phyloP scores from a whole-genome alignment of 2,797 vertebrate species.

The Rhinogobio ventralis region DNA sequence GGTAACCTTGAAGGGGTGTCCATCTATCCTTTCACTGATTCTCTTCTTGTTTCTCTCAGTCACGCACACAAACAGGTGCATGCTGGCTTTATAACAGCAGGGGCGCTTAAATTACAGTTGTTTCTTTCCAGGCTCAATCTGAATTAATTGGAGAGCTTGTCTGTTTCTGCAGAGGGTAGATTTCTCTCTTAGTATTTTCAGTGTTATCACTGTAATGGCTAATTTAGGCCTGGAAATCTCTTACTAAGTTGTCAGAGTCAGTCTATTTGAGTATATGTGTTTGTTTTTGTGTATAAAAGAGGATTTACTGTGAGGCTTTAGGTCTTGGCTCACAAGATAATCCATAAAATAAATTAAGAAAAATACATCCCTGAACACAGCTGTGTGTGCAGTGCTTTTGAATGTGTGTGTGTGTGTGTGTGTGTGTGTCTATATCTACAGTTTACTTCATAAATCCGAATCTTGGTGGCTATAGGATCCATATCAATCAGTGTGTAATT shows the following conservation, averaged over 20 bases:
- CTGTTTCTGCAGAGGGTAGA: slow-evolving; percentile 20
- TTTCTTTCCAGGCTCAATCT: slow-evolving; percentile 17
- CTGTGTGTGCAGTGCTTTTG: slow-evolving; percentile 36
- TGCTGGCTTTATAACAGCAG: slow-evolving; percentile 42
- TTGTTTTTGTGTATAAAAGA: slow-evolving; percentile 31
- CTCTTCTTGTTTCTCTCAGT: slow-evolving; percentile 14
- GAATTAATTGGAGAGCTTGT: slow-evolving; percentile 41
- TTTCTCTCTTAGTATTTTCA: not conserved
- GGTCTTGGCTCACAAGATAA: slow-evolving; percentile 41
- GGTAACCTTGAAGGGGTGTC: slow-evolving; percentile 51
- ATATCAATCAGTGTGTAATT: slow-evolving; percentile 52
- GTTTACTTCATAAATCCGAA: slow-evolving; percentile 35
- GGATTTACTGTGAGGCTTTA: slow-evolving; percentile 36
- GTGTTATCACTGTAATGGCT: not conserved
- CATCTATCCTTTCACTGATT: slow-evolving; percentile 10
- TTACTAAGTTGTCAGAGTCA: slow-evolving; percentile 7
- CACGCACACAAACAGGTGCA: slow-evolving; percentile 17
- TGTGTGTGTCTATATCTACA: slow-evolving; percentile 45
- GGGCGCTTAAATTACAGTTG: slow-evolving; percentile 32
- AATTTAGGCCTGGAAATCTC: slow-evolving; percentile 17
- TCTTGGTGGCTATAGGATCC: slow-evolving; percentile 16
- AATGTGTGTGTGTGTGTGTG: slow-evolving; percentile 28
- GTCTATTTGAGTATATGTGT: slow-evolving; percentile 13
- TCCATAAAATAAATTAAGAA: slow-evolving; percentile 43
- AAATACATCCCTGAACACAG: slow-evolving; percentile 23